Base-by-base conservation (phyloP, 2,888 invertebrate genomes). In the Eupeodes latifasciatus region DNA sequence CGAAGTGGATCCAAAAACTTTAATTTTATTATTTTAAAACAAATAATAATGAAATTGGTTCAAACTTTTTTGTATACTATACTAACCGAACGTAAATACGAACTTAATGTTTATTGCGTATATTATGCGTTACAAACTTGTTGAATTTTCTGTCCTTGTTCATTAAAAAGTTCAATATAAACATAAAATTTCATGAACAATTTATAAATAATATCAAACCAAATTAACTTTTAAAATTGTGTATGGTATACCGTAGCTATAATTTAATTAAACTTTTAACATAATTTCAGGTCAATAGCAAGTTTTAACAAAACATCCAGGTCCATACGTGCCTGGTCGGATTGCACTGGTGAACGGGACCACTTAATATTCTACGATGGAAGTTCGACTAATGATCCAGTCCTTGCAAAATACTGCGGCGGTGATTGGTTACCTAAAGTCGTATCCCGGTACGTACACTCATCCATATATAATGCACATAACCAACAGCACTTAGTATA, bases 321-420 rank as follows among this genome's bases (percentile, higher is more conserved):
- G 44, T 96, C 95, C 49, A 95, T 97, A 91, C 95, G 96, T 85
- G 97, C 97, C 78, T 97, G 97, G 97, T 93, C 94, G 71, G 97
- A 97, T 92, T 98, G 98, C 92, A 96, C 97, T 0, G 96, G 96
- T 4, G 96, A 97, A 92, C 95, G 96, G 69, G 98, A 98, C 93
- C 96, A 97, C 90, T 94, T 98, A 81, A 96, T 97, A 90, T 96
- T 98, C 93, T 97, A 97, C 93, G 98, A 98, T 93, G 98, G 98
- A 79, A 96, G 96, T 72, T 95, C 96, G 53, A 96, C 96, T 14
- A 97, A 97, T 92, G 97, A 97, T 94, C 96, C 97, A 9, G 96
- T 98, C 74, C 94, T 98, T 91, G 95, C 97, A 89, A 96, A 97
- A 92, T 98, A 97, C 94, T 98, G 98, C 93, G 98, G 98, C 14